Evolutionary conservation across 2,113 vertebrate genomes (phyloP), one percentile per base, ranked within the genome.

Genomic region (Delphinus delphis): DNA sequence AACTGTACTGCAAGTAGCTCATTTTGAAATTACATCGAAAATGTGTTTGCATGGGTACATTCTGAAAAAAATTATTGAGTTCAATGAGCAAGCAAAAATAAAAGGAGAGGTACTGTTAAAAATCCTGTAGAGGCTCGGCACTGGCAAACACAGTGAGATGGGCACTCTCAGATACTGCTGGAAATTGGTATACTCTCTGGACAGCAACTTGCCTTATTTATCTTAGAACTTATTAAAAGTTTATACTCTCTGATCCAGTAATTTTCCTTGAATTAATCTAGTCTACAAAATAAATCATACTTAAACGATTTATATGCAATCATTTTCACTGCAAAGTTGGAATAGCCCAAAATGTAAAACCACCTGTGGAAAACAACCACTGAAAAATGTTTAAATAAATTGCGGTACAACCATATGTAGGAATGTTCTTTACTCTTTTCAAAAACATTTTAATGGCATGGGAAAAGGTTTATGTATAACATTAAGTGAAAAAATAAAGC

Each of bases 261-360:
- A 92, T 71, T 93, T 70, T 86, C 96, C 67, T 92, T 92, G 73
- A 71, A 83, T 81, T 82, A 77, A 96, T 77, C 38, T 88, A 53
- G 67, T 74, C 71, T 62, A 62, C 87, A 71, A 94, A 88, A 79
- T 20, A 55, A 87, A 79, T 33, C 74, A 92, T 60, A 83, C 26
- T 58, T 36, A 88, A 80, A 90, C 10, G 76, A 87, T 82, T 67
- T 47, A 77, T 67, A n/a, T 80, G 36, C 18, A 87, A 81, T 44
- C 33, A 74, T 6, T 68, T 67, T 74, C 28, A 95, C 2, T 94
- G 28, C 13, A 94, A 60, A 95, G 83, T 91, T 53, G 65, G 31
- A 97, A 90, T 47, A 74, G 25, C 31, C 21, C 26, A 11, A 89
- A 93, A 92, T 63, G 58, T 73, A 89, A 92, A 90, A 90, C 18